These are phyloP conservation scores for Pseudochirops corinnae DNA, from an alignment of 2,797 vertebrate species.

Conservation along the genomic window DNA sequence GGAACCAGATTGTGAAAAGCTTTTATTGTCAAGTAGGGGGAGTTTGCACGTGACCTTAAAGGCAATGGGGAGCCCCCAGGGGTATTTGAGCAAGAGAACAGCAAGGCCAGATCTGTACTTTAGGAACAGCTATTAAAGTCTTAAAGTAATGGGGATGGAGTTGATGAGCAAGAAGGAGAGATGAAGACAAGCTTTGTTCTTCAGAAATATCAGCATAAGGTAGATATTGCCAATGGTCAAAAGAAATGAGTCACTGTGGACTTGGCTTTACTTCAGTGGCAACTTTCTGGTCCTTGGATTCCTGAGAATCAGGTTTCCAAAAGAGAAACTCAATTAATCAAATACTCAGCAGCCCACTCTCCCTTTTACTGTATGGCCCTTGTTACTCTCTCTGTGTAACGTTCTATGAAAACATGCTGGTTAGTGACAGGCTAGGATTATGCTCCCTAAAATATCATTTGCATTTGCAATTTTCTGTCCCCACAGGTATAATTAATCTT, in stretches of 20 bases:
- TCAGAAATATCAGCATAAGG: neutral
- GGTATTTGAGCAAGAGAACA: neutral
- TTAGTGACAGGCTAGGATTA: constrained; percentile 67
- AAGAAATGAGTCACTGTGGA: constrained; percentile 6
- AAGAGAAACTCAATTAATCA: constrained; percentile 37
- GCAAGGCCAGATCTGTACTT: neutral
- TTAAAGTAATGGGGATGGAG: neutral
- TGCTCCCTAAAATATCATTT: constrained; percentile 63
- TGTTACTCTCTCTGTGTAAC: constrained; percentile 41
- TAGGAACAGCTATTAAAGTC: neutral
- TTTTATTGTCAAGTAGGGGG: neutral
- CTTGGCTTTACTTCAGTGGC: constrained; percentile 24
- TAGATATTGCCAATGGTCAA: neutral
- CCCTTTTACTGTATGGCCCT: constrained; percentile 28
- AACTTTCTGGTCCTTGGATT: constrained; percentile 16
- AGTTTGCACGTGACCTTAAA: neutral
- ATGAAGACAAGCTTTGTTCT: constrained; percentile 2
- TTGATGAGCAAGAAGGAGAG: constrained; percentile 2
- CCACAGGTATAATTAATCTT: constrained; percentile 79
- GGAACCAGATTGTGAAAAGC: neutral
- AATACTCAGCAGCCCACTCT: neutral
- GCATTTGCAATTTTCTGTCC: constrained; percentile 76
- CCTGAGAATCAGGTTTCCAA: constrained; percentile 19
- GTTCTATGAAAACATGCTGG: constrained; percentile 62
- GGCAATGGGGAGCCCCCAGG: neutral